phyloP scores from a whole-genome alignment of 2,888 invertebrate genomes.

The Sepiola atlantica region DNA sequence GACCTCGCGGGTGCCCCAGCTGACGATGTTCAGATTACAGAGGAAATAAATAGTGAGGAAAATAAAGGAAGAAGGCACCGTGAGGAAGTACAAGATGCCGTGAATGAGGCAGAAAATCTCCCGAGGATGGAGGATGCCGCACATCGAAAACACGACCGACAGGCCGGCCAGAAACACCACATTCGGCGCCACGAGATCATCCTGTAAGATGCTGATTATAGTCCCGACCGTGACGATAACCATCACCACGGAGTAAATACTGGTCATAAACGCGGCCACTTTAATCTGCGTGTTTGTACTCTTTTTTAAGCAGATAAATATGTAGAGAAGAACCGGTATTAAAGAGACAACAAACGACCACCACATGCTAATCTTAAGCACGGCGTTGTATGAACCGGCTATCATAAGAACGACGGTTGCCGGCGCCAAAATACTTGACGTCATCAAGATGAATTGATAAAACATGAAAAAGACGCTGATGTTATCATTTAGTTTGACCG shows the following conservation, averaged over 20 bases:
- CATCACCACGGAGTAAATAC: constrained; percentile 96
- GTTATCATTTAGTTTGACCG: constrained; percentile 64
- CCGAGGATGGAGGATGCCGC: constrained; percentile 96
- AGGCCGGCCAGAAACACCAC: constrained; percentile 60
- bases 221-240: constrained; percentile 99
- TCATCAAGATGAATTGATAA: constrained; percentile 63
- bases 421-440: constrained; percentile 61
- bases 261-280: constrained; percentile 77
- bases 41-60: constrained; percentile 91
- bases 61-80: constrained; percentile 95
- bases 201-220: constrained; percentile 95
- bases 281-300: constrained; percentile 90
- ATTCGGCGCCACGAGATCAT: constrained; percentile 79
- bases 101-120: constrained; percentile 79
- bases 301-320: constrained; percentile 93
- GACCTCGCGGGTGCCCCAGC: constrained; percentile 93
- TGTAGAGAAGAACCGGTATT: constrained; percentile 90
- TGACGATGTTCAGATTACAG: constrained; percentile 92
- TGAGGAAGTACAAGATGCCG: constrained; percentile 86
- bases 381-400: constrained; percentile 98
- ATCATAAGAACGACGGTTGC: constrained; percentile 77
- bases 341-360: constrained; percentile 95
- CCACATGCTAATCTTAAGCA: constrained; percentile 96
- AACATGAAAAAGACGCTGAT: constrained; percentile 64
- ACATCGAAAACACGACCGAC: constrained; percentile 96